phyloP scores from a whole-genome alignment of 1,140 invertebrate species.

The Eubasilissa regina region DNA sequence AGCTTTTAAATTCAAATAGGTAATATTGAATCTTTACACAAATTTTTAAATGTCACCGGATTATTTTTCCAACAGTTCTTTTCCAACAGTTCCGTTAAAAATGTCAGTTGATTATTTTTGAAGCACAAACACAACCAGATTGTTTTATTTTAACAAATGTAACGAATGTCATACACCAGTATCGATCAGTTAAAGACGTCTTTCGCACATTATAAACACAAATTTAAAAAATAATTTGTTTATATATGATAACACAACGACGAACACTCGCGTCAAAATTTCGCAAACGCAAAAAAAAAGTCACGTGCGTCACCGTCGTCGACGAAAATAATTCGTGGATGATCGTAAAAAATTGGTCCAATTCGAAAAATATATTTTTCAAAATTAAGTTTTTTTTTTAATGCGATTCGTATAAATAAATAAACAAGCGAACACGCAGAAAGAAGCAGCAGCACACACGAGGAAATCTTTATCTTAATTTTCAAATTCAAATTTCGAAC shows the following conservation, averaged over 20 bases:
- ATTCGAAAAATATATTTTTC: background rate
- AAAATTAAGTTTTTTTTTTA: background rate
- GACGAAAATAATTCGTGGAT: background rate
- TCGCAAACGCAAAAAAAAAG: slow-evolving; percentile 11
- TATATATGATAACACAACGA: no score
- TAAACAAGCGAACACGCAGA: background rate
- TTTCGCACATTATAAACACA: slow-evolving; percentile 6
- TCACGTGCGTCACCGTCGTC: slow-evolving; percentile 19
- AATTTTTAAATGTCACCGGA: no score
- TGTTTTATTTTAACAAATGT: no score
- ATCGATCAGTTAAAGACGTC: background rate
- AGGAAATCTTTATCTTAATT: background rate
- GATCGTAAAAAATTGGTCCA: background rate
- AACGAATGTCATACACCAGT: no score
- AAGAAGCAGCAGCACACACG: background rate
- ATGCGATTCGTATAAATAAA: background rate
- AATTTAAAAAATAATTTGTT: background rate
- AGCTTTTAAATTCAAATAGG: no score
- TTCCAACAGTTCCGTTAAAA: no score
- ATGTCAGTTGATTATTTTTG: no score
- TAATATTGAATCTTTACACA: no score
- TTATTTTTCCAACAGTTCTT: no score
- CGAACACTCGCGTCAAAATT: slow-evolving; percentile 27
- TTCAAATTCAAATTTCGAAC: slow-evolving; percentile 5
- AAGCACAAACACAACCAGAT: no score